These are phyloP conservation scores for Rapana venosa DNA, from an alignment of 2,888 invertebrate species.

Conservation along the genomic window DNA sequence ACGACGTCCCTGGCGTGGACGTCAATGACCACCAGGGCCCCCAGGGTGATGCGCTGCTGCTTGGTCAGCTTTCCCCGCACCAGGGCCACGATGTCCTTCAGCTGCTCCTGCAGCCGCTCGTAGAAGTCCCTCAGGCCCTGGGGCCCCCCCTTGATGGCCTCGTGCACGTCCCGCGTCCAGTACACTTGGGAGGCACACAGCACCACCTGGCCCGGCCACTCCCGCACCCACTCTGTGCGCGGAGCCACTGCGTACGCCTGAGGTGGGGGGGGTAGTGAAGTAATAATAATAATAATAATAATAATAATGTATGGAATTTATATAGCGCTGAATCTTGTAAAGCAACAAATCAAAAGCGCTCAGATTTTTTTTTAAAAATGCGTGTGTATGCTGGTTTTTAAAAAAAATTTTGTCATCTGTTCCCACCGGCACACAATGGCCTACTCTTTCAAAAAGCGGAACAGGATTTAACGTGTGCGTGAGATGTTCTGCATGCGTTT, in stretches of 20 bases:
- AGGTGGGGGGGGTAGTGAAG: too few relatives aligned
- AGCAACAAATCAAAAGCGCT: too few relatives aligned
- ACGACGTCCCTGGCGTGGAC: constrained; percentile 95
- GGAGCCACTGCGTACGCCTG: constrained; percentile 75
- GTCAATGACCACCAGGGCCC: constrained; percentile 93
- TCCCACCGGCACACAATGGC: too few relatives aligned
- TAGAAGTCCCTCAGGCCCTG: constrained; percentile 82
- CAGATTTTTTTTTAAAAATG: too few relatives aligned
- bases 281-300: too few relatives aligned
- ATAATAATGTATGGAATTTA: too few relatives aligned
- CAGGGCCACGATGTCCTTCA: constrained; percentile 86
- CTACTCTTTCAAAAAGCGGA: too few relatives aligned
- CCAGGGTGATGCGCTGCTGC: constrained; percentile 92
- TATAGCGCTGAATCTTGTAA: too few relatives aligned
- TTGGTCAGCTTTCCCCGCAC: constrained; percentile 90
- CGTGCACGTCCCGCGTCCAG: constrained; percentile 89
- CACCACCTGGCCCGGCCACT: constrained; percentile 95
- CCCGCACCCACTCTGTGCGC: constrained; percentile 88
- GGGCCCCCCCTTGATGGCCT: constrained; percentile 83
- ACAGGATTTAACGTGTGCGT: too few relatives aligned
- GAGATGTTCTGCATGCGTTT: too few relatives aligned
- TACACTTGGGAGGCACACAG: constrained; percentile 88
- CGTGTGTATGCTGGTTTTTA: too few relatives aligned
- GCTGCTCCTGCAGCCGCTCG: constrained; percentile 82
- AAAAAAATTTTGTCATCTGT: too few relatives aligned